Conservation (phyloP, 2,888 invertebrate genomes). For the Dinocampus coccinellae region DNA sequence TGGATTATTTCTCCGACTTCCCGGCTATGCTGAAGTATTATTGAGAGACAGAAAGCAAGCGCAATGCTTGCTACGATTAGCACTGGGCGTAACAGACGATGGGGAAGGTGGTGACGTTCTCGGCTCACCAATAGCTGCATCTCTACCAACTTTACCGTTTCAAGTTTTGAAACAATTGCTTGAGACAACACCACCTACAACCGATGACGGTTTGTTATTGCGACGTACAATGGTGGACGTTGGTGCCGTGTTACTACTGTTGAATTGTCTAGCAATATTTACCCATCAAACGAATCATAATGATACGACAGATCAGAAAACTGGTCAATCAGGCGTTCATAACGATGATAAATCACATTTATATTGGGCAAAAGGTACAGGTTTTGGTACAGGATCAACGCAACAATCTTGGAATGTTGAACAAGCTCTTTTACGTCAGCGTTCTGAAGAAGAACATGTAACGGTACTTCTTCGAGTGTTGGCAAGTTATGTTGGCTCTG, state of each 20-base stretch:
- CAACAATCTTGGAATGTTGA: conserved; percentile 98
- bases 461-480: conserved; percentile 86
- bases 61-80: conserved; percentile 86
- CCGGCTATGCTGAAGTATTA: conserved; percentile 91
- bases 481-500: conserved; percentile 88
- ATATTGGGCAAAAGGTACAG: conserved; percentile 97
- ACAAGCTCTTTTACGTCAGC: conserved; percentile 89
- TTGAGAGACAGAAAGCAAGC: conserved; percentile 87
- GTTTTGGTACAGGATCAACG: conserved; percentile 95
- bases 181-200: conserved; percentile 81
- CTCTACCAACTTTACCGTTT: conserved; percentile 83
- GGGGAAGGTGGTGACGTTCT: conserved; percentile 89
- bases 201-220: conserved; percentile 82
- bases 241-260: conserved; percentile 86
- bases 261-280: conserved; percentile 90
- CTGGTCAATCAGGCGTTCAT: conserved; percentile 53
- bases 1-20: conserved; percentile 88
- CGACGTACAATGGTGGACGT: conserved; percentile 85
- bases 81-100: conserved; percentile 91
- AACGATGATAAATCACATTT: conserved; percentile 80
- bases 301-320: conserved; percentile 68
- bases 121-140: conserved; percentile 77
- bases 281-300: conserved; percentile 80
- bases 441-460: conserved; percentile 94
- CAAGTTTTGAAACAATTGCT: conserved; percentile 82